phyloP scores from a whole-genome alignment of 2,113 vertebrate genomes.

The Trinectes maculatus region DNA sequence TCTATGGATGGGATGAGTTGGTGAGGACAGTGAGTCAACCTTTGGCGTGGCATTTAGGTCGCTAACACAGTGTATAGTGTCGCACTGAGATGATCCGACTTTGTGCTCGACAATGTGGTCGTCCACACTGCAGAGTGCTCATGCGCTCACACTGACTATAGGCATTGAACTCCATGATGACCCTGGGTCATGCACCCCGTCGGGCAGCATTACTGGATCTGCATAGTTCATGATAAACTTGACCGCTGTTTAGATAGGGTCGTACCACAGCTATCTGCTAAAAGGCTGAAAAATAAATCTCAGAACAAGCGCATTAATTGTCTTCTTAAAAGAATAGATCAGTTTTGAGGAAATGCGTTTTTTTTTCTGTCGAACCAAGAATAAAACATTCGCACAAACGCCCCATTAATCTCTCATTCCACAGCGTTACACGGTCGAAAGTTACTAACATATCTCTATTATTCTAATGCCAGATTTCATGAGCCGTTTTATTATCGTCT shows the following conservation, averaged over 20 bases:
- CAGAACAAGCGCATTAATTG: slow-evolving; percentile 6
- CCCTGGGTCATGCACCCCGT: slow-evolving; percentile 20
- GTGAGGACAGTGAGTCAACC: slow-evolving; percentile 54
- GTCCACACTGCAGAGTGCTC: slow-evolving; percentile 21
- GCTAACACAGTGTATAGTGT: slow-evolving; percentile 63
- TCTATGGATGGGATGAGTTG: slow-evolving; percentile 54
- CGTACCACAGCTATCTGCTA: slow-evolving; percentile 16
- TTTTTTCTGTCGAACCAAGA: neutral
- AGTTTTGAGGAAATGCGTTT: neutral
- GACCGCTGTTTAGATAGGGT: slow-evolving; percentile 41
- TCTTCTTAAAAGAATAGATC: slow-evolving; percentile 6
- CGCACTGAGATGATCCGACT: slow-evolving; percentile 49
- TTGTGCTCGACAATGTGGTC: slow-evolving; percentile 39
- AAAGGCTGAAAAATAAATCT: slow-evolving; percentile 30
- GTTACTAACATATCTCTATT: too few relatives aligned
- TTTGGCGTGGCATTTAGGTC: slow-evolving; percentile 66
- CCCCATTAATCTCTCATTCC: neutral
- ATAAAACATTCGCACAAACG: slow-evolving; percentile 15
- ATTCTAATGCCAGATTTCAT: too few relatives aligned
- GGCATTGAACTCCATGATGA: slow-evolving; percentile 3
- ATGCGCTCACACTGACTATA: slow-evolving; percentile 36
- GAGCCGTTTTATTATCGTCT: too few relatives aligned
- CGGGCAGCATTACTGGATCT: slow-evolving; percentile 39
- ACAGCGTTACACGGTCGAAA: slow-evolving; percentile 5
- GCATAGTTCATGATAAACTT: slow-evolving; percentile 43